Evolutionary conservation across 2,797 vertebrate genomes (phyloP).

Genomic region (Orientallactaga sibirica): DNA sequence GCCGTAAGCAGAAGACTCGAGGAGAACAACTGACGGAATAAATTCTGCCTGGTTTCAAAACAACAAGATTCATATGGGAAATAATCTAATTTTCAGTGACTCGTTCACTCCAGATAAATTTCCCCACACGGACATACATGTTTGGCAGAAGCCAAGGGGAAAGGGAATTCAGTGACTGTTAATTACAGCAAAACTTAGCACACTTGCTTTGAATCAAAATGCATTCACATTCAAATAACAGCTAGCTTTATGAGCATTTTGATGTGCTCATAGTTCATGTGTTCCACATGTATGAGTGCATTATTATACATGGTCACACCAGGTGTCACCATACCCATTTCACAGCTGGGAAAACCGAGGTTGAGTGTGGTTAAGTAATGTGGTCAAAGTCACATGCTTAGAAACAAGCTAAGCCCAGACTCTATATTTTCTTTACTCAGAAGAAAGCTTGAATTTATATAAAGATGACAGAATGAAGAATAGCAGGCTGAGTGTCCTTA

Average conservation of each 20-base stretch:
- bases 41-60: neutral
- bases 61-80: neutral
- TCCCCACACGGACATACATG: neutral
- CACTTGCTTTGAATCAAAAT: neutral
- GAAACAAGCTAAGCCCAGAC: neutral
- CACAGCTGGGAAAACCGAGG: neutral
- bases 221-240: neutral
- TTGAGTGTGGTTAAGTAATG: neutral
- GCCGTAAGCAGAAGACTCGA: neutral
- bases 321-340: neutral
- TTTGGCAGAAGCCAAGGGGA: neutral
- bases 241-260: neutral
- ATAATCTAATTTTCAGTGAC: neutral
- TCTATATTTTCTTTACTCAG: neutral
- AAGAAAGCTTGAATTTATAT: neutral
- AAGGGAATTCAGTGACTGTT: neutral
- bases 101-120: neutral
- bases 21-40: neutral
- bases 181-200: neutral
- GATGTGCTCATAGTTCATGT: neutral
- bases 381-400: neutral
- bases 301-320: neutral
- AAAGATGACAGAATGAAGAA: neutral
- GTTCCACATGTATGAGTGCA: neutral
- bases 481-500: neutral